phyloP scores from a whole-genome alignment of 2,113 vertebrate genomes.

The Baryphthengus martii region DNA sequence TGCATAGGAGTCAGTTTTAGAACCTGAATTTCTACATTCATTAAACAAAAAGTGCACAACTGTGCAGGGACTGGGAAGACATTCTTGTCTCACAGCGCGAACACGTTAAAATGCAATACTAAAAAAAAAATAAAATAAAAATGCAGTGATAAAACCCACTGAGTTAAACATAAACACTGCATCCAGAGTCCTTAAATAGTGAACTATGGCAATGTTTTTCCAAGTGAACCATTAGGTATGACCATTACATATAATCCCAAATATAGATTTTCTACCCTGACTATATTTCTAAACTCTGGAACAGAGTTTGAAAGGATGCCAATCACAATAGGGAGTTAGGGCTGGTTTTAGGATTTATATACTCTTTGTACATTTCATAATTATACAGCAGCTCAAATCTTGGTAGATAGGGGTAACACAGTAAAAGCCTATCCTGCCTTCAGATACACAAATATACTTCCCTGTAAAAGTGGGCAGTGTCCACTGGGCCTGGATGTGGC shows the following conservation, averaged over 20 bases:
- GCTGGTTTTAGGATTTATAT: not conserved
- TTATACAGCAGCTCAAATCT: not conserved
- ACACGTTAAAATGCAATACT: not conserved
- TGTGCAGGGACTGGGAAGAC: not conserved
- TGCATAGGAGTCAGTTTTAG: not conserved
- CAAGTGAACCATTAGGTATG: conserved; percentile 3
- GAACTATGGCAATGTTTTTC: not conserved
- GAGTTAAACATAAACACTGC: conserved; percentile 10
- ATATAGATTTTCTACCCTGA: conserved; percentile 20
- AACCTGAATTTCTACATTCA: not conserved
- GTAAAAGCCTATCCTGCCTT: not conserved
- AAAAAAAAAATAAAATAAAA: not conserved
- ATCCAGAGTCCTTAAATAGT: not conserved
- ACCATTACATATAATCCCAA: conserved; percentile 30
- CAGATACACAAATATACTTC: not conserved
- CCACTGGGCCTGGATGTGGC: not conserved
- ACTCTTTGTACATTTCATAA: not conserved
- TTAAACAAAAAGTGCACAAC: not conserved
- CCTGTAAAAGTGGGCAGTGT: not conserved
- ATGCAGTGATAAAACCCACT: not conserved
- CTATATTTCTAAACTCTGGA: not conserved
- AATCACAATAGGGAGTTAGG: not conserved
- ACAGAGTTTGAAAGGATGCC: conserved; percentile 16
- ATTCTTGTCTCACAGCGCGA: not conserved
- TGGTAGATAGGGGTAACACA: not conserved